Evolutionary conservation across 2,888 invertebrate species (phyloP).

Genomic region (Autographa gamma): DNA sequence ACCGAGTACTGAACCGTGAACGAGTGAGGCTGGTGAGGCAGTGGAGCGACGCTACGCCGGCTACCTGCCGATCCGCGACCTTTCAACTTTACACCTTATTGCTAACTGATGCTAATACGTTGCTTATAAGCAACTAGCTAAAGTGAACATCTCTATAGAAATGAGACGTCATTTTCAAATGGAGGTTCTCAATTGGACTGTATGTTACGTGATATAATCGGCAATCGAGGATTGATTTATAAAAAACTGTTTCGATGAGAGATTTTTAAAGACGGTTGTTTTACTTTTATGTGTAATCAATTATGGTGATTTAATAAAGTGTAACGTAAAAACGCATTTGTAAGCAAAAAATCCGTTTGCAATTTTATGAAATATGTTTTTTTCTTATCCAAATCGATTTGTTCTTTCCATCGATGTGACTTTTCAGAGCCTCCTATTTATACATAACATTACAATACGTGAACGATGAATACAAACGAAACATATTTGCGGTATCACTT

Average conservation of each 20-base stretch:
- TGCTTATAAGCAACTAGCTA: not conserved
- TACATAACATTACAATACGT: not conserved
- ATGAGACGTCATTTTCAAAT: not conserved
- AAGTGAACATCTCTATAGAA: not conserved
- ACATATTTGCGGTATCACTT: not conserved
- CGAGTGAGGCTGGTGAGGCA: constrained; percentile 16
- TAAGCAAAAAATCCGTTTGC: not conserved
- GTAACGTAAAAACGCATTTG: too few relatives aligned
- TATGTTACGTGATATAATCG: too few relatives aligned
- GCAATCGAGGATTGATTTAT: too few relatives aligned
- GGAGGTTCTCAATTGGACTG: too few relatives aligned
- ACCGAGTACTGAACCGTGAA: constrained; percentile 32
- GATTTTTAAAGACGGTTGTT: too few relatives aligned
- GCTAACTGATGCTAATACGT: not conserved
- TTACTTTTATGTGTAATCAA: too few relatives aligned
- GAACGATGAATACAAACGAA: not conserved
- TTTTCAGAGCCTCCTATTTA: too few relatives aligned
- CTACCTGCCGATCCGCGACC: constrained; percentile 26
- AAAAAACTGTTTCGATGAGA: too few relatives aligned
- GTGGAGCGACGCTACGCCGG: constrained; percentile 28
- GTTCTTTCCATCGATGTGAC: not conserved
- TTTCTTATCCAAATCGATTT: too few relatives aligned
- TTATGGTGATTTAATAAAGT: too few relatives aligned
- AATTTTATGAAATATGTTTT: not conserved
- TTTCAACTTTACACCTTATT: constrained; percentile 22